phyloP scores from a whole-genome alignment of 35 echinoderm and acorn worm species.

The Heliocidaris tuberculata region DNA sequence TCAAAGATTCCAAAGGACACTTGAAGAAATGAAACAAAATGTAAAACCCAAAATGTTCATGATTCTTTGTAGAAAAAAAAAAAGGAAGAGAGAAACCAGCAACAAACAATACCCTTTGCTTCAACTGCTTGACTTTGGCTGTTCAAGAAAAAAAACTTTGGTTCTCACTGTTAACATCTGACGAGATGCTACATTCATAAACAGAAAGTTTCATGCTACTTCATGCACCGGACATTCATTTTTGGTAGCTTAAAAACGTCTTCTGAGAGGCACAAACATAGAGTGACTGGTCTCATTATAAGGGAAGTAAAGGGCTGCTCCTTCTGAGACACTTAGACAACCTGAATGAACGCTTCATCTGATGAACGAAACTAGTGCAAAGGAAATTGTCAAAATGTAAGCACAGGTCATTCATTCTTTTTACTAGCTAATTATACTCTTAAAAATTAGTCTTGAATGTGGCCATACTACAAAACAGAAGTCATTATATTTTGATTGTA shows the following conservation, averaged over 20 bases:
- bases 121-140: neutral
- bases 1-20: neutral
- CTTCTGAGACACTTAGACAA: too few species aligned
- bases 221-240: neutral
- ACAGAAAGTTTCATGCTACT: neutral
- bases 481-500: too few species aligned
- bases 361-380: too few species aligned
- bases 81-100: neutral
- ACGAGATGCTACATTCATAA: neutral
- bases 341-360: too few species aligned
- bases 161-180: neutral
- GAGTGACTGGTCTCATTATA: neutral
- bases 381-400: too few species aligned
- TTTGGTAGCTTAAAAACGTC: neutral
- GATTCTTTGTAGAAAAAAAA: neutral
- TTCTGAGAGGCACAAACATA: neutral
- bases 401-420: too few species aligned
- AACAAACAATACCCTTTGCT: neutral
- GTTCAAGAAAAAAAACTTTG: neutral
- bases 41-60: neutral
- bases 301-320: neutral
- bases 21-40: neutral
- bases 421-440: too few species aligned
- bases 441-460: too few species aligned
- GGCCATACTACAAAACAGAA: too few species aligned